Conservation (phyloP, 2,113 vertebrate genomes). For the Apus apus region DNA sequence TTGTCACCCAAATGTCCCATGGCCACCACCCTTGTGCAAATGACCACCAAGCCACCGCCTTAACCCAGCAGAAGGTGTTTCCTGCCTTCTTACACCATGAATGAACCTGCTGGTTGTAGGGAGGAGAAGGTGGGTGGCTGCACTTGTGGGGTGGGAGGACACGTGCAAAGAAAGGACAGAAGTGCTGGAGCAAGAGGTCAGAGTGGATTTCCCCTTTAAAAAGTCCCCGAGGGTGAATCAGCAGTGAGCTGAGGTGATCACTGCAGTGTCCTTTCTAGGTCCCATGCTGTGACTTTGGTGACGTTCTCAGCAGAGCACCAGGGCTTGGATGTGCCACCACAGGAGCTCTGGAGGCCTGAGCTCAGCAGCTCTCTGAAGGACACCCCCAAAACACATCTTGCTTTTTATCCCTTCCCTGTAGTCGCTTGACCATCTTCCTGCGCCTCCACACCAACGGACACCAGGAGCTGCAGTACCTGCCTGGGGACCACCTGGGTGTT, state of each 20-base stretch:
- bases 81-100: accelerated
- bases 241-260: background rate
- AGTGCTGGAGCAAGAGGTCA: background rate
- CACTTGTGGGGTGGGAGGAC: background rate
- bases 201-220: background rate
- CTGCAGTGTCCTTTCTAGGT: background rate
- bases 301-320: accelerated
- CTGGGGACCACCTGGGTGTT: slow-evolving; percentile 94
- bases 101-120: background rate
- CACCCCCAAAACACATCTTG: background rate
- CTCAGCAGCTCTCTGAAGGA: accelerated
- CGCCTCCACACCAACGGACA: slow-evolving; percentile 90
- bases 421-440: slow-evolving; percentile 93
- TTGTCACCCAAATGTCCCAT: accelerated
- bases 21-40: background rate
- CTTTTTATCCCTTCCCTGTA: slow-evolving; percentile 38
- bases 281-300: background rate
- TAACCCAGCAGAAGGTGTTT: background rate
- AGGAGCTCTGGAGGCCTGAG: background rate
- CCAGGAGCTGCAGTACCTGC: slow-evolving; percentile 88
- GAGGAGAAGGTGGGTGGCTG: background rate
- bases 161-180: background rate
- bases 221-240: background rate
- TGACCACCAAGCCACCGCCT: no score
- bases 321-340: background rate